Evolutionary conservation across 1,140 invertebrate genomes (phyloP).

Genomic region (Periplaneta americana): DNA sequence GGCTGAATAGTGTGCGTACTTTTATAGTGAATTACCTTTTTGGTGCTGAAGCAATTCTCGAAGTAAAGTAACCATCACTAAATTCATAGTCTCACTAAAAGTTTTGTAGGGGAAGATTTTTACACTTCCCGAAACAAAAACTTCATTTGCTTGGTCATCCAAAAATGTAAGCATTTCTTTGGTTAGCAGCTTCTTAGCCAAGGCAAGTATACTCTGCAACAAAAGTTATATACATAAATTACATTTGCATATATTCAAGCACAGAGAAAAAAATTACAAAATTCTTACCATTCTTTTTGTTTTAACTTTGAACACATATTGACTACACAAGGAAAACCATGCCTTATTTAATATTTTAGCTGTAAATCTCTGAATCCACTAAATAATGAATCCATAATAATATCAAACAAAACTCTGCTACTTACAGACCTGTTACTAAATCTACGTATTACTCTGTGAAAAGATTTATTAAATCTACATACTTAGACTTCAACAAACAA

Average conservation of each 20-base stretch:
- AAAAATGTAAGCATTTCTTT: conserved; percentile 66
- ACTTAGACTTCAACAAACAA: no score
- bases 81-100: conserved; percentile 90
- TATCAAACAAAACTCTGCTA: neutral
- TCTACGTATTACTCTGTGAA: no score
- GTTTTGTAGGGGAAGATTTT: conserved; percentile 82
- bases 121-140: conserved; percentile 56
- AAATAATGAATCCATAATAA: neutral
- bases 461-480: no score
- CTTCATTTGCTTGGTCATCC: conserved; percentile 77
- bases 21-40: conserved; percentile 51
- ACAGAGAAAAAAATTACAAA: no score
- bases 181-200: conserved; percentile 83
- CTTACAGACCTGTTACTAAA: no score
- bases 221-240: no score
- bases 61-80: conserved; percentile 88
- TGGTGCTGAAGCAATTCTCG: conserved; percentile 88
- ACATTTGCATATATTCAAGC: no score
- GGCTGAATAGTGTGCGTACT: no score
- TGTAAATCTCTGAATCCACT: neutral
- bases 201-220: conserved; percentile 62
- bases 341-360: neutral
- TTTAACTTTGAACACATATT: neutral
- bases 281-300: neutral
- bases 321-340: neutral